Base-by-base conservation (phyloP, 2,888 invertebrate species). In the Hoplodrina ambigua region DNA sequence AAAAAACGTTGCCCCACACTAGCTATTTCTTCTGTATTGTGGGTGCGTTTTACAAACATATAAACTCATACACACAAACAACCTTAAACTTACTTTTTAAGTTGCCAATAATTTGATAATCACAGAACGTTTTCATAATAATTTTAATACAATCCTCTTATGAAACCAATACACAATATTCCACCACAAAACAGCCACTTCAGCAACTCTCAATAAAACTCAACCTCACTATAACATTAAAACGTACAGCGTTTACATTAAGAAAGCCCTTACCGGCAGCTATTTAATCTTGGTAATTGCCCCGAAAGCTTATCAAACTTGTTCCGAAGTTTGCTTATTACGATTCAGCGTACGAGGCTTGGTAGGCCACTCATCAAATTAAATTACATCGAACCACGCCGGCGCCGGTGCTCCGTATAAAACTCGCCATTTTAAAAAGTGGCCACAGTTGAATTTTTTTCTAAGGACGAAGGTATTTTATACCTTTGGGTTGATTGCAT, bases 311-410 rank as follows among this genome's bases (percentile, higher is more conserved):
- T 92, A 93, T 93, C 90, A 92, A 92, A 93, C 89, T 93, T 89
- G 88, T 87, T 87, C 84, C 85, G 83, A 93, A 93, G 90, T 93
- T 93, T 87, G 87, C 92, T 90, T 90, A 91, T 92, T 92, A 93
- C 89, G 88, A 92, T 90, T 91, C 90, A 85, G 85, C 88, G 89
- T 88, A 87, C 87, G 86, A 86, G 85, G 78, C 82, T 80, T 85
- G 87, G 89, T 86, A 88, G 91, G 87, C 92, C 92, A 93, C 93
- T 93, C 93, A 90, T 90, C 90, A 91, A 92, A 93, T 94, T 93
- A 94, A 93, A 94, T 93, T 92, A 93, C 91, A 90, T 88, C 88
- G 89, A 91, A 89, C 89, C 86, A 69, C 81, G 84, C 80, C 81
- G 83, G 72, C 83, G 83, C 69, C 83, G 78, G 88, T 86, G 80